These are phyloP conservation scores for Crambe crambe DNA, from an alignment of 37 sponge, comb jelly and placozoan genomes.

Conservation along the genomic window DNA sequence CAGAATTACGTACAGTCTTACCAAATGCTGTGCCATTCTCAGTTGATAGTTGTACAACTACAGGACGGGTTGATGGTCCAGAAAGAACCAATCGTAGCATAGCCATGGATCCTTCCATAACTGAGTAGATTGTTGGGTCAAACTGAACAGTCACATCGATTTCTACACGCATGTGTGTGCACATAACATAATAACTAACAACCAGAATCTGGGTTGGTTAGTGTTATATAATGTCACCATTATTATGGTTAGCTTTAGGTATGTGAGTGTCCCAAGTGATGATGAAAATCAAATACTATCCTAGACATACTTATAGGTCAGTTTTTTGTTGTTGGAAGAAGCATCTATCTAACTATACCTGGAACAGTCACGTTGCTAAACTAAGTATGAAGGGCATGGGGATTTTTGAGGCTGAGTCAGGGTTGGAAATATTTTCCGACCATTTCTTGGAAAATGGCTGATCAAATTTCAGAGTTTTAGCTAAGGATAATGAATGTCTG, in stretches of 20 bases:
- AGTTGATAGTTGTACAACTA: slow-evolving; percentile 21
- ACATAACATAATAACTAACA: background rate
- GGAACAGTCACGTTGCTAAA: too few relatives aligned
- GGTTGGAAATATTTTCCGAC: too few relatives aligned
- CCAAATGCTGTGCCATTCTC: slow-evolving; percentile 43
- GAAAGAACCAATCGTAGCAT: background rate
- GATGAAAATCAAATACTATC: background rate
- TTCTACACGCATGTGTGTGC: background rate
- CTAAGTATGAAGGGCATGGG: too few relatives aligned
- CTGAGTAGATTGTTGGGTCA: slow-evolving; percentile 24
- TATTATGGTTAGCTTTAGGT: background rate
- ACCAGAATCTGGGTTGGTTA: background rate
- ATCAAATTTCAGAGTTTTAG: too few relatives aligned
- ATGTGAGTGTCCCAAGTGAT: background rate
- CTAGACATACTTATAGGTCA: too few relatives aligned
- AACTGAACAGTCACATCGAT: slow-evolving; percentile 6
- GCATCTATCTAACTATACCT: too few relatives aligned
- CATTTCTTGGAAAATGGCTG: too few relatives aligned
- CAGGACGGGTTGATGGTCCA: background rate
- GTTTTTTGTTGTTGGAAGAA: too few relatives aligned
- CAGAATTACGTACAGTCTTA: slow-evolving; percentile 1
- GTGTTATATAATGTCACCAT: too few relatives aligned
- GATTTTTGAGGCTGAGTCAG: too few relatives aligned
- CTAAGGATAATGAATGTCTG: too few relatives aligned
- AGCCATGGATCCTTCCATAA: slow-evolving; percentile 5